These are phyloP conservation scores for Echeneis naucrates DNA, from an alignment of 2,797 vertebrate genomes.

Conservation along the genomic window DNA sequence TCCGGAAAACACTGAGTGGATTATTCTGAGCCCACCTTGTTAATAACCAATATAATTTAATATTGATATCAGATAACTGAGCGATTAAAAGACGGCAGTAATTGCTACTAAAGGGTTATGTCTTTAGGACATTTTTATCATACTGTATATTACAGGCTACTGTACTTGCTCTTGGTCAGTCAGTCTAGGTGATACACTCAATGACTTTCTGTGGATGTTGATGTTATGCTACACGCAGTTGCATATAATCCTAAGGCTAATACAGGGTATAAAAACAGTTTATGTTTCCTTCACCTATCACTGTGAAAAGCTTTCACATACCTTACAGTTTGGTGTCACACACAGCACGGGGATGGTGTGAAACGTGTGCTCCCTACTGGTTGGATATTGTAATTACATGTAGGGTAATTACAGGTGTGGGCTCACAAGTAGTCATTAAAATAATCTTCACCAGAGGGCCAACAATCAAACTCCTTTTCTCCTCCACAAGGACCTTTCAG, in stretches of 20 bases:
- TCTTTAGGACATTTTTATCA: not conserved
- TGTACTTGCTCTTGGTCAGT: not conserved
- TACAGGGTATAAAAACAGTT: not conserved
- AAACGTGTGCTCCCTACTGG: constrained; percentile 78
- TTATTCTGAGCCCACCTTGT: constrained; percentile 9
- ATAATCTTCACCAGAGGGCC: not conserved
- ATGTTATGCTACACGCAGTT: not conserved
- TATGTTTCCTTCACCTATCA: constrained; percentile 5
- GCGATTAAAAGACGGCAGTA: not conserved
- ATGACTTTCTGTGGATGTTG: constrained; percentile 1
- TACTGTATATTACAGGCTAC: not conserved
- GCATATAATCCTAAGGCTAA: constrained; percentile 6
- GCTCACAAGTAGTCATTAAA: not conserved
- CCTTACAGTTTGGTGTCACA: not conserved
- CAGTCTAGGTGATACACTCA: not conserved
- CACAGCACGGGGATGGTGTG: constrained; percentile 45
- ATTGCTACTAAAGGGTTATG: not conserved
- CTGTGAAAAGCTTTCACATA: not conserved
- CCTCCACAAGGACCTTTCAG: not conserved
- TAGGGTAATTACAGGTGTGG: constrained; percentile 33
- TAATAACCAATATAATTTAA: not conserved
- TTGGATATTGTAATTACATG: constrained; percentile 48
- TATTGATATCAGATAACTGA: not conserved
- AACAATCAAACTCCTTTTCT: not conserved
- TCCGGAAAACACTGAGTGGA: not conserved